Evolutionary conservation across 2,888 invertebrate species (phyloP).

Genomic region (Drosophila niveifrons): DNA sequence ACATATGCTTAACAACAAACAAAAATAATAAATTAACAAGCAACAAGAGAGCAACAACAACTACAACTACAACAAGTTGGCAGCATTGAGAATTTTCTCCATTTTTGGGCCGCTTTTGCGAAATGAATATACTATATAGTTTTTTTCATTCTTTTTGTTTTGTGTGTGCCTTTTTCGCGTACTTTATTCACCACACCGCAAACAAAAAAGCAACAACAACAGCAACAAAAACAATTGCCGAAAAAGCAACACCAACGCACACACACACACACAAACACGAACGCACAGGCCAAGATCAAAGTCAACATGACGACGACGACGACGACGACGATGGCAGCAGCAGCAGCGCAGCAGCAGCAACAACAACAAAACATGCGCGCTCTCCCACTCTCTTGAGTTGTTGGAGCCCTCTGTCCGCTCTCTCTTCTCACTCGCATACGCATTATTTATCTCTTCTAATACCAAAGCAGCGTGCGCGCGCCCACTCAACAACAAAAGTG

Average conservation of each 20-base stretch:
- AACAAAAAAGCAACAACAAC: conserved; percentile 64
- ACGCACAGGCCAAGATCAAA: conserved; percentile 68
- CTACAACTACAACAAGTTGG: conserved; percentile 11
- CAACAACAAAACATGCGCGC: conserved; percentile 33
- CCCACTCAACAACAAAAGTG: conserved; percentile 35
- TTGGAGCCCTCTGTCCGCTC: conserved; percentile 1
- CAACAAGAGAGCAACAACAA: conserved; percentile 9
- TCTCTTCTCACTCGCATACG: conserved; percentile 21
- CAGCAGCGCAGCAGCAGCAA: conserved; percentile 23
- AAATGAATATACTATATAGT: conserved; percentile 5
- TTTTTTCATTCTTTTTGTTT: conserved; percentile 2
- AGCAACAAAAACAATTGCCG: conserved; percentile 60
- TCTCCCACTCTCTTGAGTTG: conserved; percentile 29
- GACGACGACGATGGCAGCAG: conserved; percentile 6
- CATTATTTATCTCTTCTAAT: conserved; percentile 61
- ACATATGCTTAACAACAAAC: conserved; percentile 39
- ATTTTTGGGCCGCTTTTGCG: conserved; percentile 48
- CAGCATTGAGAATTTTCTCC: conserved; percentile 27
- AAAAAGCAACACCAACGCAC: conserved; percentile 54
- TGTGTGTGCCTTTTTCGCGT: conserved; percentile 37
- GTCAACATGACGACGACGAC: conserved; percentile 57
- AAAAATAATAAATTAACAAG: conserved; percentile 19
- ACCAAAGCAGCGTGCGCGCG: conserved; percentile 41
- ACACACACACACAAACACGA: conserved; percentile 23
- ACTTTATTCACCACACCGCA: conserved; percentile 66